Evolutionary conservation across 2,113 vertebrate genomes (phyloP), one percentile per base, ranked within the genome.

Genomic region (Suricata suricatta): DNA sequence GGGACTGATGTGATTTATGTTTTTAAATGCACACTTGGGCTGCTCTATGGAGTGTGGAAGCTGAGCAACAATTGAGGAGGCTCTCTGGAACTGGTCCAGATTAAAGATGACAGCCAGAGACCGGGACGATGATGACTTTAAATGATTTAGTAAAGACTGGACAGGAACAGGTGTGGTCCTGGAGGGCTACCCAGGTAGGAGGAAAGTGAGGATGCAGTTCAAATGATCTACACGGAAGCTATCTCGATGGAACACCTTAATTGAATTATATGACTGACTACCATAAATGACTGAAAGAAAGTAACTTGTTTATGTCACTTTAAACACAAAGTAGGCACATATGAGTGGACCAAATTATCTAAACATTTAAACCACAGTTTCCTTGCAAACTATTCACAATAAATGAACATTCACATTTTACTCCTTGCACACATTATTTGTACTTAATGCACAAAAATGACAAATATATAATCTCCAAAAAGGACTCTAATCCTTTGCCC

Each of bases 371-470:
- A 29, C 5, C 29, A 63, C 7, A 79, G 15, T 81, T 77, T 57
- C 27, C 90, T 16, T 96, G 90, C 4, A 92, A 96, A 88, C 63
- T 93, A 93, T 85, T 97, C 85, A 97, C 80, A 98, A 96, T 33
- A 88, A 77, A 86, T 31, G 41, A 97, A 93, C 9, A 72, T 97
- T 95, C 63, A 33, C 89, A 98, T 97, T 98, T 93, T 92, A 35
- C 1, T 96, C 38, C 88, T 96, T 98, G 8, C 69, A 88, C 60
- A 74, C 27, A 93, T 97, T 57, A 41, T 69, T n/a, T 95, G 87
- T 84, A 54, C 84, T 97, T 63, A 95, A 96, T 44, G 63, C 47
- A 95, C 7, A 96, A 88, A 98, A 85, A 74, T 97, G 87, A 76
- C 64, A 68, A 95, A 96, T 85, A 47, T 63, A 33, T 96, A 95